A percentile compares a stretch with the other conserved stretches of the same genome.
Conservation (phyloP, 1,140 invertebrate genomes). For the Zaprionus tsacasi region DNA sequence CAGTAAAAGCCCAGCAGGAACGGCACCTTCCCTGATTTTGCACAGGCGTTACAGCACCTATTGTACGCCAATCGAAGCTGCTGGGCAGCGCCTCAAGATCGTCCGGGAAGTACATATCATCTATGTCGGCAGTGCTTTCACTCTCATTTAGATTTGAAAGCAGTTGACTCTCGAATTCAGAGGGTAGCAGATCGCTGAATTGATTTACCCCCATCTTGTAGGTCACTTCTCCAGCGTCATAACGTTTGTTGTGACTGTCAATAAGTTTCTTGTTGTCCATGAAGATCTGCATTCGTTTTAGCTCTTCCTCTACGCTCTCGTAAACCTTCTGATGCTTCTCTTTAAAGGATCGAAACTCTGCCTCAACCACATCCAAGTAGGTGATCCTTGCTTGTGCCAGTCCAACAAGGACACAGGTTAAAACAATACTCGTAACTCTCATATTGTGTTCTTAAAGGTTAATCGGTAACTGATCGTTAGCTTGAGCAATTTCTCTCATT, state of each 20-base stretch:
- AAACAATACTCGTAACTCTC: constrained; percentile 8
- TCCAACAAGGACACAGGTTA: neutral
- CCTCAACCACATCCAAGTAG: neutral
- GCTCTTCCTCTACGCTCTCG: constrained; percentile 4
- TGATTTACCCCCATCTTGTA: constrained; percentile 90
- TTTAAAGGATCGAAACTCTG: constrained; percentile 3
- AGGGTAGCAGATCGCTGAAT: constrained; percentile 92
- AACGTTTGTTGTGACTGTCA: constrained; percentile 91
- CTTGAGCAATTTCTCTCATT: no score
- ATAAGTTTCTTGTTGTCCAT: constrained; percentile 92
- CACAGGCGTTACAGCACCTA: constrained; percentile 93
- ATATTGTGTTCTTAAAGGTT: neutral
- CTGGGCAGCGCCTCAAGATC: neutral
- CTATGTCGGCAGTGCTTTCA: neutral
- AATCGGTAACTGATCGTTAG: no score
- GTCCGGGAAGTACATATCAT: neutral
- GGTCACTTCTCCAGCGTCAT: constrained; percentile 86
- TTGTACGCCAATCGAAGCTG: constrained; percentile 35
- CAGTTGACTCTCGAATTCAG: constrained; percentile 88
- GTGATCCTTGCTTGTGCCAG: neutral
- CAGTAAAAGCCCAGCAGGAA: constrained; percentile 96
- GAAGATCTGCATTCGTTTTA: constrained; percentile 91
- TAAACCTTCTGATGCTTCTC: neutral
- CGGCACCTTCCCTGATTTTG: constrained; percentile 95
- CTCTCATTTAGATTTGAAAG: neutral